These are phyloP conservation scores for Sciurus vulgaris DNA, from an alignment of 2,797 vertebrate species.

Conservation along the genomic window DNA sequence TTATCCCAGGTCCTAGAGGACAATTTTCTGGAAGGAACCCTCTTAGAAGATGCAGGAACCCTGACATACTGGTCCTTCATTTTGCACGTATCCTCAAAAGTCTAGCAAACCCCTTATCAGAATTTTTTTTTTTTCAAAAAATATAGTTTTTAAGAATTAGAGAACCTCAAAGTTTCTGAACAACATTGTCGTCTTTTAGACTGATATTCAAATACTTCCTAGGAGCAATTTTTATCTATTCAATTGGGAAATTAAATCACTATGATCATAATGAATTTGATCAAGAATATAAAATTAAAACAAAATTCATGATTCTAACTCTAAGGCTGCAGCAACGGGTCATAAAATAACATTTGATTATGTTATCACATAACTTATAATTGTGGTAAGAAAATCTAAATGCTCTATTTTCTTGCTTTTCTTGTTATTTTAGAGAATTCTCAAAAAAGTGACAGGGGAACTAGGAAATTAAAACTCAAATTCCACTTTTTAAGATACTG, in stretches of 20 bases:
- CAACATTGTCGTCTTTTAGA: not conserved
- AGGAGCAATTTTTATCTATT: not conserved
- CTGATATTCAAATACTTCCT: constrained; percentile 4
- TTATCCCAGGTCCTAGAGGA: not conserved
- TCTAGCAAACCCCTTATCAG: not conserved
- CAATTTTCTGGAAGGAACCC: constrained; percentile 1
- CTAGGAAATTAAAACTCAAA: not conserved
- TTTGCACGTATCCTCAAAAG: not conserved
- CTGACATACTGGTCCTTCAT: not conserved
- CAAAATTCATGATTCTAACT: constrained; percentile 49
- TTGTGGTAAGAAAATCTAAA: constrained; percentile 5
- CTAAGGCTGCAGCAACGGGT: not conserved
- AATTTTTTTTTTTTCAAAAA: constrained; percentile 39
- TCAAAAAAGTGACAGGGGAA: not conserved
- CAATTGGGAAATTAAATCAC: not conserved
- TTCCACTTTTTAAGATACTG: not conserved
- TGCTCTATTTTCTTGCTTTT: constrained; percentile 15
- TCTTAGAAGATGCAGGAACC: not conserved
- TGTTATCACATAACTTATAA: not conserved
- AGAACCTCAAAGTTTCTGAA: not conserved
- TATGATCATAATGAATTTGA: not conserved
- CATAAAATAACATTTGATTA: not conserved
- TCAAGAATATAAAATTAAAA: constrained; percentile 51
- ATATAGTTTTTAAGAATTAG: constrained; percentile 32
- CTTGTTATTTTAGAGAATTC: constrained; percentile 19